phyloP scores from a whole-genome alignment of 2,888 invertebrate species.

The Eulithis prunata region DNA sequence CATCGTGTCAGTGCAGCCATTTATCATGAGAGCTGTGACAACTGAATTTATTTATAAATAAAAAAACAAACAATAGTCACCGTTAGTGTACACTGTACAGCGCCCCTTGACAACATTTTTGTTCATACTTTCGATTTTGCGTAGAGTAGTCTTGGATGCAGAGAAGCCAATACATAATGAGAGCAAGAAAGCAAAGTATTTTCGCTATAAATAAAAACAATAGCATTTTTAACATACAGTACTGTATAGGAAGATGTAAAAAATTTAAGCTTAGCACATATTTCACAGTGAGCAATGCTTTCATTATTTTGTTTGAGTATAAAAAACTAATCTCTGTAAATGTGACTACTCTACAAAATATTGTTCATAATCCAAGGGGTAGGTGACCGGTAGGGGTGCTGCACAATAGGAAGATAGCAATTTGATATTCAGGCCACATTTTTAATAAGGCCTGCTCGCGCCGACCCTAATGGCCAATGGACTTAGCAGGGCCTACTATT shows the following conservation, averaged over 20 bases:
- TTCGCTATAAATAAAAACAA: too few species aligned
- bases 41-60: constrained; percentile 83
- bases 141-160: constrained; percentile 51
- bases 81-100: constrained; percentile 60
- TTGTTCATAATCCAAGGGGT: constrained; percentile 59
- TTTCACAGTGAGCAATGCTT: too few species aligned
- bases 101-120: constrained; percentile 68
- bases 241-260: too few species aligned
- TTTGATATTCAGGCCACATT: constrained; percentile 85
- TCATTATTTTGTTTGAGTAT: too few species aligned
- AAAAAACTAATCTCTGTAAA: constrained; percentile 33
- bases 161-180: constrained; percentile 4
- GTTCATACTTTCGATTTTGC: constrained; percentile 58
- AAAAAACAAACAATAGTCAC: constrained; percentile 77
- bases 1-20: constrained; percentile 73
- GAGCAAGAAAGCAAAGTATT: too few species aligned
- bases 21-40: constrained; percentile 81
- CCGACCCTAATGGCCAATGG: constrained; percentile 58
- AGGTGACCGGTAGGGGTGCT: constrained; percentile 63
- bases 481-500: constrained; percentile 64
- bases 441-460: constrained; percentile 77
- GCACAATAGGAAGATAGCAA: constrained; percentile 81
- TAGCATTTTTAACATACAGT: too few species aligned
- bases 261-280: too few species aligned
- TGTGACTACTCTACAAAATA: constrained; percentile 50